phyloP scores from a whole-genome alignment of 2,113 vertebrate genomes.

The Pionites leucogaster region DNA sequence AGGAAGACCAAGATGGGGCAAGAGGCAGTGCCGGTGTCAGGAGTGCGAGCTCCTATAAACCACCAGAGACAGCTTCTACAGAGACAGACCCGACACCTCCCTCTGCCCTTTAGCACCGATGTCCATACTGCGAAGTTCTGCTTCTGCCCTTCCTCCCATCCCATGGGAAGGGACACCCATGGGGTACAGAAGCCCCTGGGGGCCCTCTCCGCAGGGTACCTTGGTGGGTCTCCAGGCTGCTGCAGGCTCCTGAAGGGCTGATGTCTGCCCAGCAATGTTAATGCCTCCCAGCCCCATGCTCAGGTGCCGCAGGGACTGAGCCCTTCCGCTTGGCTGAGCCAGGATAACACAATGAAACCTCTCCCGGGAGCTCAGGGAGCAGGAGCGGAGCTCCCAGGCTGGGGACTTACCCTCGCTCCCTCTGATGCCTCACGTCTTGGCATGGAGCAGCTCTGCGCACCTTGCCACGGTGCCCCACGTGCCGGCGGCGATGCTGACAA shows the following conservation, averaged over 20 bases:
- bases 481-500: not conserved
- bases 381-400: not conserved
- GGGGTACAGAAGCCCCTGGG: not conserved
- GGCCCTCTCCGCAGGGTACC: not conserved
- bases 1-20: not conserved
- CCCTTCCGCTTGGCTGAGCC: not conserved
- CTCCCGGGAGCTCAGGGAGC: not conserved
- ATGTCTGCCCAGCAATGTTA: not conserved
- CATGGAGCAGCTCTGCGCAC: not conserved
- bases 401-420: not conserved
- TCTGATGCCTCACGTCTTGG: not conserved
- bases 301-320: not conserved
- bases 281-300: not conserved
- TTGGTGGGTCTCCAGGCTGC: not conserved
- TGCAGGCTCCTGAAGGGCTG: not conserved
- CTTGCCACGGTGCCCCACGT: not conserved
- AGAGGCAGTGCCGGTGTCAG: not conserved
- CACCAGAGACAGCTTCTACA: not conserved
- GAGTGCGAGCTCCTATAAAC: not conserved
- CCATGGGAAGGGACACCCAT: rapidly evolving
- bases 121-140: rapidly evolving
- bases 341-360: constrained; percentile 35
- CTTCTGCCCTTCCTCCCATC: not conserved
- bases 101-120: rapidly evolving
- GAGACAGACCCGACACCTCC: not conserved